Base-by-base conservation (phyloP, 2,797 vertebrate genomes). In the Delichon dasypus region DNA sequence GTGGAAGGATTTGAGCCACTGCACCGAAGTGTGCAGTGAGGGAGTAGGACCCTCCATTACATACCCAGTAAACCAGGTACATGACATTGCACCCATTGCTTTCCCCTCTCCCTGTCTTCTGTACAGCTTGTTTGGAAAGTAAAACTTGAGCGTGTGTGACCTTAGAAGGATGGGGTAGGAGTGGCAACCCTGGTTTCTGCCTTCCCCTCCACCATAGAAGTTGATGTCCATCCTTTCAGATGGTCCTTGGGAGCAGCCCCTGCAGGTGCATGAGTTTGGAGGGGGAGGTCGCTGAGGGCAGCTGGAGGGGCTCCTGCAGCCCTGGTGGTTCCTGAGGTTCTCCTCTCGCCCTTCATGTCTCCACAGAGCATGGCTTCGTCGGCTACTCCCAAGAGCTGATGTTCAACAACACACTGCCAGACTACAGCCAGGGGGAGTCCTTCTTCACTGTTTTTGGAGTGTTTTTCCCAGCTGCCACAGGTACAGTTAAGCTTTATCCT, bases 391-490 rank as follows among this genome's bases (percentile, higher is more conserved):
- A 98, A 30, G 97, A 97, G 84, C 97, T 99, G 77, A 98, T 99
- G 75, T 88, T 86, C 83, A 99, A 98, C 90, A 99, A 99, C 97
- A 97, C 96, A 0, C 96, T 98, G 90, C 99, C 99, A 1, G 98
- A 99, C 93, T 99, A 99, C 96, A 99, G 95, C 66, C 97, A 98
- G 3, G 99, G 98, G 71, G 99, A 99, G 97, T 98, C 96, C 85
- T 99, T 99, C 97, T 99, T 99, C 98, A 99, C 98, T 0, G 99
- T 99, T 54, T 99, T 99, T 93, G 99, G 99, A 55, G 99, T 99
- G 71, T 99, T 99, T 95, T 99, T 99, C 96, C 99, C 99, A 23
- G 98, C 99, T 89, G 99, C 99, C 17, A 99, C 99, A 98, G 99
- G 99, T 99, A 97, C 19, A 1, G 42, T 91, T 50, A 10, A n/a